Conservation (phyloP, 2,888 invertebrate genomes). For the Lithodes maja region DNA sequence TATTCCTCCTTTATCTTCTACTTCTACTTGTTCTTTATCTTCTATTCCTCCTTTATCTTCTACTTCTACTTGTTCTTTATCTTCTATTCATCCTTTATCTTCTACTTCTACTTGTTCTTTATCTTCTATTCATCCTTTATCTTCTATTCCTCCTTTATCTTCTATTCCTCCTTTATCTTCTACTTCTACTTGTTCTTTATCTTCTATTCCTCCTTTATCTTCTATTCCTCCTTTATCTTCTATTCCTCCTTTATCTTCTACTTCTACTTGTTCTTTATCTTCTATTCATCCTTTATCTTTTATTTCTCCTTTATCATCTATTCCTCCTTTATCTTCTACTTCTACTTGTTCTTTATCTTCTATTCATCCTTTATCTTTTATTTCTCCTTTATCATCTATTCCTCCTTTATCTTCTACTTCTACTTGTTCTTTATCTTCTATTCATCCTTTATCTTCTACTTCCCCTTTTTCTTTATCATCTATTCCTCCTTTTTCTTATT, state of each 20-base stretch:
- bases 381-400: background rate
- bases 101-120: background rate
- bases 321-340: no score
- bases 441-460: background rate
- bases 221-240: no score
- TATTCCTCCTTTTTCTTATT: background rate
- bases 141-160: background rate
- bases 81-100: background rate
- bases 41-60: background rate
- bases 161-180: background rate
- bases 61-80: background rate
- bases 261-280: no score
- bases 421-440: background rate
- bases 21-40: background rate
- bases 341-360: background rate
- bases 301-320: no score
- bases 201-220: slow-evolving; percentile 6
- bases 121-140: background rate
- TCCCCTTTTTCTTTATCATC: background rate
- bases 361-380: background rate
- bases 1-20: no score
- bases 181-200: background rate
- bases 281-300: background rate
- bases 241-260: no score
- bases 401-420: background rate